Percentiles rank a stretch among this genome's conserved stretches.
Evolutionary conservation across 2,888 invertebrate genomes (phyloP).

Genomic region (Chydorus sphaericus): DNA sequence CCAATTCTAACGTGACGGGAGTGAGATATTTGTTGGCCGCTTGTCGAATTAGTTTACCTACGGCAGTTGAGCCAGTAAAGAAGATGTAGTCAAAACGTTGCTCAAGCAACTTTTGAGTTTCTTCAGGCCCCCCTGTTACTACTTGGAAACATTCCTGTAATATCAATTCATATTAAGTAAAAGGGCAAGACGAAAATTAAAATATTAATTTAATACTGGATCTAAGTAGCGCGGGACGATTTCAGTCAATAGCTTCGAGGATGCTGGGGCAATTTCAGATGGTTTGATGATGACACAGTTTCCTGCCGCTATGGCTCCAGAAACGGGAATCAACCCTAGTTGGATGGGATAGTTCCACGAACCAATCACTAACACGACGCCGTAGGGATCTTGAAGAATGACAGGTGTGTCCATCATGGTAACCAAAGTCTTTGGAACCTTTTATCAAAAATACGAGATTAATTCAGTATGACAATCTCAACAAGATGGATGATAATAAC

Average conservation of each 20-base stretch:
- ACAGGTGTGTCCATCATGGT: conserved; percentile 30
- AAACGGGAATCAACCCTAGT: conserved; percentile 57
- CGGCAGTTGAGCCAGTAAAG: conserved; percentile 74
- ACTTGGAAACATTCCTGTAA: conserved; percentile 63
- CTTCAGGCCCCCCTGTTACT: conserved; percentile 63
- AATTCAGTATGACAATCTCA: too few species aligned
- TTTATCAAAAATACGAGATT: neutral
- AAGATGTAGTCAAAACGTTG: conserved; percentile 92
- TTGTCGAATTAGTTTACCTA: conserved; percentile 73
- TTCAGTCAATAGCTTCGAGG: conserved; percentile 54
- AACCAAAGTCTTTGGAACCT: conserved; percentile 27
- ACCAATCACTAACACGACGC: conserved; percentile 74
- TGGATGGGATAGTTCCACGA: conserved; percentile 97
- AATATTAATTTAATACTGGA: conserved; percentile 34
- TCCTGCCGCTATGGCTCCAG: conserved; percentile 82
- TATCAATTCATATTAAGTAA: neutral
- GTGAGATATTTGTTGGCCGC: conserved; percentile 85
- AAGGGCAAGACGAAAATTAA: neutral
- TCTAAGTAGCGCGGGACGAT: conserved; percentile 77
- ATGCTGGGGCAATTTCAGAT: conserved; percentile 66
- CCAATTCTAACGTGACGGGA: conserved; percentile 83
- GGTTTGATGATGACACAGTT: conserved; percentile 89
- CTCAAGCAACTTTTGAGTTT: conserved; percentile 70
- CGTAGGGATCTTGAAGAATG: conserved; percentile 66
- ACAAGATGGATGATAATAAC: too few species aligned